phyloP scores from a whole-genome alignment of 2,113 vertebrate species.

The Trinectes maculatus region DNA sequence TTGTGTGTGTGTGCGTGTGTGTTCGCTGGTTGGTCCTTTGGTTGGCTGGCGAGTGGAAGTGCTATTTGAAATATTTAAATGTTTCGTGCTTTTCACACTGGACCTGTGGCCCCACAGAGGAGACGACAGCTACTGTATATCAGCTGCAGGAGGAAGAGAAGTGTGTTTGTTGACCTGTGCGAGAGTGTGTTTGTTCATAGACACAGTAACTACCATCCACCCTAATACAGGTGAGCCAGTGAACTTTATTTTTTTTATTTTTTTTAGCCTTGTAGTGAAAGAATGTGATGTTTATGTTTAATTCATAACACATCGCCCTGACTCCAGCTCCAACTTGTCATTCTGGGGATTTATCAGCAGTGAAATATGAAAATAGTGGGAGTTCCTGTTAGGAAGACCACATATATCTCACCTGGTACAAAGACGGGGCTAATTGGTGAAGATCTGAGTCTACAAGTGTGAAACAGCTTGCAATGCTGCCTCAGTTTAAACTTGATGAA shows the following conservation, averaged over 20 bases:
- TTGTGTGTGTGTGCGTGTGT: constrained; percentile 21
- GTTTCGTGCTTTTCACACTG: constrained; percentile 74
- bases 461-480: no score
- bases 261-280: no score
- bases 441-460: no score
- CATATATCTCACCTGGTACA: no score
- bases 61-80: constrained; percentile 81
- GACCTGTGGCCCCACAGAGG: constrained; percentile 55
- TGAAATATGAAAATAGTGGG: no score
- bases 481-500: background rate
- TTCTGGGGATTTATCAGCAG: no score
- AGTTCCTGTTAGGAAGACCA: no score
- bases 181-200: background rate
- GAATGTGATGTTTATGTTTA: background rate
- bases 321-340: no score
- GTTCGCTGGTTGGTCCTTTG: background rate
- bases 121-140: constrained; percentile 4
- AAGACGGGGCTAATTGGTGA: no score
- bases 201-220: background rate
- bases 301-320: no score
- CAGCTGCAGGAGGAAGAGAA: constrained; percentile 12
- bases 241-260: no score
- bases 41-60: constrained; percentile 40
- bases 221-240: background rate
- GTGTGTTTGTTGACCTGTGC: constrained; percentile 12